These are phyloP conservation scores for Diphyllodes magnificus DNA, from an alignment of 2,113 vertebrate genomes.

Conservation along the genomic window DNA sequence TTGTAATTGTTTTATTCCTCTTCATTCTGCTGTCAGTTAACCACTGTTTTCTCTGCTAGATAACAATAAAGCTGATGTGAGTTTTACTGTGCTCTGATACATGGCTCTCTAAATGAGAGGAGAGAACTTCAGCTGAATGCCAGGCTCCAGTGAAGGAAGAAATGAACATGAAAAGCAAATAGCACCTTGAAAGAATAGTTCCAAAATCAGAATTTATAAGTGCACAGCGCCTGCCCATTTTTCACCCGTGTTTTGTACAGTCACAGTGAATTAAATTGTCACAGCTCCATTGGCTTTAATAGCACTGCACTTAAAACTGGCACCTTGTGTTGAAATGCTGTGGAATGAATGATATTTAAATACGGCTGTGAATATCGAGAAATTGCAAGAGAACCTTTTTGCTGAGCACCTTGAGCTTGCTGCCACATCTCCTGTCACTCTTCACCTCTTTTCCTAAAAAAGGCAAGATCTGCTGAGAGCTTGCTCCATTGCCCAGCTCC, in stretches of 20 bases:
- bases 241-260: not conserved
- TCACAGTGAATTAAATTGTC: not conserved
- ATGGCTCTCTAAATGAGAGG: not conserved
- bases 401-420: not conserved
- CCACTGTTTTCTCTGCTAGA: constrained; percentile 26
- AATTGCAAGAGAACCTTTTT: not conserved
- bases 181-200: constrained; percentile 5
- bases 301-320: not conserved
- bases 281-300: not conserved
- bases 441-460: not conserved
- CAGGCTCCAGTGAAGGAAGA: constrained; percentile 35
- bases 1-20: constrained; percentile 8
- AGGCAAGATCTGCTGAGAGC: not conserved
- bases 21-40: constrained; percentile 15
- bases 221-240: not conserved
- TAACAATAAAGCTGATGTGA: constrained; percentile 13
- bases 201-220: not conserved
- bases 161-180: constrained; percentile 28
- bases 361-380: not conserved
- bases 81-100: constrained; percentile 25
- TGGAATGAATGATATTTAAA: not conserved
- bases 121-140: constrained; percentile 19
- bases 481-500: not conserved
- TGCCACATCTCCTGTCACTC: not conserved
- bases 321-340: not conserved